A percentile compares a stretch with the other conserved stretches of the same genome.
Evolutionary conservation across 2,888 invertebrate genomes (phyloP).

Genomic region (Malthinus seriepunctatus): DNA sequence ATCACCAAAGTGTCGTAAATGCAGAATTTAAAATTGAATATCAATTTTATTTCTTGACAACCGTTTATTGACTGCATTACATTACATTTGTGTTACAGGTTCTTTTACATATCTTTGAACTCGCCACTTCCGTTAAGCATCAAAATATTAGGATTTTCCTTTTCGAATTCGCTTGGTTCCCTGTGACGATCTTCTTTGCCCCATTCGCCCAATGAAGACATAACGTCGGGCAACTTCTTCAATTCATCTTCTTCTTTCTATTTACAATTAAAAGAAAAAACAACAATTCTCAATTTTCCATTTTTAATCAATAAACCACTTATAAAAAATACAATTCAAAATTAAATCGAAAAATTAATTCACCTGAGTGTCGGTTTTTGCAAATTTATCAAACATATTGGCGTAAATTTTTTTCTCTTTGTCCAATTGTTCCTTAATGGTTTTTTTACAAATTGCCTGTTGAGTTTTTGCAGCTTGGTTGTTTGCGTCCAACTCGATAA

Average conservation of each 20-base stretch:
- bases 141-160: slow-evolving; percentile 77
- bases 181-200: slow-evolving; percentile 71
- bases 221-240: slow-evolving; percentile 70
- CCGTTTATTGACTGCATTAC: too few relatives aligned
- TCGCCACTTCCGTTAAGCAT: slow-evolving; percentile 74
- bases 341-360: slow-evolving; percentile 48
- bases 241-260: slow-evolving; percentile 74
- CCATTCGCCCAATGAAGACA: slow-evolving; percentile 75
- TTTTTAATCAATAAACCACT: background rate
- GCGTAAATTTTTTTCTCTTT: slow-evolving; percentile 87
- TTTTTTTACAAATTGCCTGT: slow-evolving; percentile 69
- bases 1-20: too few relatives aligned
- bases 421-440: slow-evolving; percentile 74
- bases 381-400: slow-evolving; percentile 95
- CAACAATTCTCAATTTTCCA: slow-evolving; percentile 6
- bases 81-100: too few relatives aligned
- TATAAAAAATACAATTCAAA: slow-evolving; percentile 4
- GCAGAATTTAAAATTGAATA: too few relatives aligned
- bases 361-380: slow-evolving; percentile 77
- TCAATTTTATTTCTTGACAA: too few relatives aligned
- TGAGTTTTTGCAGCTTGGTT: slow-evolving; percentile 89
- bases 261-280: slow-evolving; percentile 8
- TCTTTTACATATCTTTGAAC: slow-evolving; percentile 71
- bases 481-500: slow-evolving; percentile 77
- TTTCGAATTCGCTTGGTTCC: slow-evolving; percentile 76